Base-by-base conservation (phyloP, 1,140 invertebrate genomes). In the Eupristina koningsbergeri region DNA sequence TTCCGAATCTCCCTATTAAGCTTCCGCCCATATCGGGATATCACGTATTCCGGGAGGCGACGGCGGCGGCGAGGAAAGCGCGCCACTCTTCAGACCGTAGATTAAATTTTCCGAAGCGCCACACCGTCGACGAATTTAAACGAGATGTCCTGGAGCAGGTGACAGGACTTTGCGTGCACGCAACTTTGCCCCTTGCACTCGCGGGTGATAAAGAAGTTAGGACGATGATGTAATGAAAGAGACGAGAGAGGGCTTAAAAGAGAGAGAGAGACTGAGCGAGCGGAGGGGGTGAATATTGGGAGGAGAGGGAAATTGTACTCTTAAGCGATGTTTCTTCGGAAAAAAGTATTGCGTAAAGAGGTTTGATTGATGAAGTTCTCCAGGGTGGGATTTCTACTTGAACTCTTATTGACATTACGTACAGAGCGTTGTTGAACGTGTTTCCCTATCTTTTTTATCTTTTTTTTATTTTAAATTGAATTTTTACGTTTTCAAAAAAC, bases 41-140 rank as follows among this genome's bases (percentile, higher is more conserved):
- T 80, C 76, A 74, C 69, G 77, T 80, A 80, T 53, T 41, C 50
- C 13, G 29, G 61, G n/a, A 3, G 73, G 41, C 64, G 81, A 22
- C 78, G 61, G n/a, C 11, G 73, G 41, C 64, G 81, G 29, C 78
- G 61, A 63, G 69, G 36, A 36, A 45, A 34, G 7, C 22, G 53
- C 61, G 74, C 73, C 45, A 45, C 41, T 83, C 71, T 58, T 47
- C 53, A 41, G 31, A 61, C 50, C 45, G 74, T 41, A 83, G 75
- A 78, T 83, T 83, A 83, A 78, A 83, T 78, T 83, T 83, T 83
- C 81, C 58, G 74, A 77, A 82, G 81, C 78, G 22, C 41, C 63
- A 36, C 13, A 75, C 80, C n/a, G 9, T 67, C 73, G 50, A 67
- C 58, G 81, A 76, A 82, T 82, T 82, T 75, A 36, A 82, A 82